Base-by-base conservation (phyloP, 2,888 invertebrate species). In the Protula sp. region DNA sequence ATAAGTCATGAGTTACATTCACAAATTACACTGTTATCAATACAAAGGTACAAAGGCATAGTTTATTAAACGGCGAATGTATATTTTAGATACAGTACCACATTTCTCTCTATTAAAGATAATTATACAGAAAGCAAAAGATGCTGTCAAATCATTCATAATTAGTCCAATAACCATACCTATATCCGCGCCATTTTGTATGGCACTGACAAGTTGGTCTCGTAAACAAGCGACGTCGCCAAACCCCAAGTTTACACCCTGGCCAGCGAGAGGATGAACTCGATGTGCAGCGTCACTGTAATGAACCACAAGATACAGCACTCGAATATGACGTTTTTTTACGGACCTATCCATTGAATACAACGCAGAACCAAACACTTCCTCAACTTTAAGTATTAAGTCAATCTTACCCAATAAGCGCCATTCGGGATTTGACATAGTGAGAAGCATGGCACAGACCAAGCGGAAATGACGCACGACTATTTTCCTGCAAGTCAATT, bases 241-340 rank as follows among this genome's bases (percentile, higher is more conserved):
- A 79, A 98, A 94, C 1, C 99, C 99, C 51, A 99, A 84, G 84
- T 99, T 99, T 0, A 97, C 93, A 4, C 99, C 99, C 83, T 97
- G 97, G 0, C 98, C 98, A 45, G 98, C 98, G 67, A 99, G 80
- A 0, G 98, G 98, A 82, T 99, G 98, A 26, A 98, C 87, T 67
- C 94, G 85, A 72, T 86, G 86, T 9, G 85, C 85, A 30, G 86
- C 84, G 77, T 85, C 85, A 9, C 82, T 97, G 90, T 89, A 48
- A 24, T 14, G 5, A 50, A 50, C 24, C 5, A 19, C 9, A 50
- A 38, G 19, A 38, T 19, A 38, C 38, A 19, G 45, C 14, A 45
- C n/a, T 45, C n/a, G 45, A 45, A 45, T n/a, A 14, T 45, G 45
- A n/a, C 14, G 14, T 45, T 45, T 45, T 9, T n/a, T n/a, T n/a